Evolutionary conservation across 2,888 invertebrate species (phyloP).

Genomic region (Liopterus haemorrhoidalis): DNA sequence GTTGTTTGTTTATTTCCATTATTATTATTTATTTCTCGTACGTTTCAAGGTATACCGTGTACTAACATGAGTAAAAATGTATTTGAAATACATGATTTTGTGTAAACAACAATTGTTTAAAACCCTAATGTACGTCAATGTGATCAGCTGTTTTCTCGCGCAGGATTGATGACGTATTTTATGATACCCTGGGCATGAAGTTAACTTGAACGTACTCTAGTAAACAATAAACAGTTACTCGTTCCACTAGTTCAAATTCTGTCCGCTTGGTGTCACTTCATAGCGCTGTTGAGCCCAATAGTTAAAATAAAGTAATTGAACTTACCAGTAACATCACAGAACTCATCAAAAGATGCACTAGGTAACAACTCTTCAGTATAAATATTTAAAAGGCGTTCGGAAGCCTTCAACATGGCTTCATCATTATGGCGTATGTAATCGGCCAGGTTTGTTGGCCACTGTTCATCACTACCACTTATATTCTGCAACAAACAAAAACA

Average conservation of each 20-base stretch:
- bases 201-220: slow-evolving; percentile 2
- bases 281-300: neutral
- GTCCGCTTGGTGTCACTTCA: too few species aligned
- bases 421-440: slow-evolving; percentile 93
- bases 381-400: slow-evolving; percentile 72
- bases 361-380: slow-evolving; percentile 87
- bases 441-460: slow-evolving; percentile 85
- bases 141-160: too few species aligned
- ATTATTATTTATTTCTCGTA: too few species aligned
- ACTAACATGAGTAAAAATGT: too few species aligned
- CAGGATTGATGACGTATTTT: too few species aligned
- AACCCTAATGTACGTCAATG: too few species aligned
- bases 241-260: too few species aligned
- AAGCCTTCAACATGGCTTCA: slow-evolving; percentile 80
- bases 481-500: slow-evolving; percentile 48
- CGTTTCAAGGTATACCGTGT: too few species aligned
- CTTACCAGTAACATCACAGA: slow-evolving; percentile 84
- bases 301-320: slow-evolving; percentile 19
- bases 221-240: neutral
- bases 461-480: slow-evolving; percentile 67
- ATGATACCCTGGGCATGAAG: too few species aligned
- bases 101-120: too few species aligned
- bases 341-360: slow-evolving; percentile 84
- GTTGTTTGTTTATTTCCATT: too few species aligned
- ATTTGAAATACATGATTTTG: too few species aligned